Evolutionary conservation across 2,888 invertebrate genomes (phyloP), one percentile per base, ranked within the genome.

Genomic region (Pandemis heparana): DNA sequence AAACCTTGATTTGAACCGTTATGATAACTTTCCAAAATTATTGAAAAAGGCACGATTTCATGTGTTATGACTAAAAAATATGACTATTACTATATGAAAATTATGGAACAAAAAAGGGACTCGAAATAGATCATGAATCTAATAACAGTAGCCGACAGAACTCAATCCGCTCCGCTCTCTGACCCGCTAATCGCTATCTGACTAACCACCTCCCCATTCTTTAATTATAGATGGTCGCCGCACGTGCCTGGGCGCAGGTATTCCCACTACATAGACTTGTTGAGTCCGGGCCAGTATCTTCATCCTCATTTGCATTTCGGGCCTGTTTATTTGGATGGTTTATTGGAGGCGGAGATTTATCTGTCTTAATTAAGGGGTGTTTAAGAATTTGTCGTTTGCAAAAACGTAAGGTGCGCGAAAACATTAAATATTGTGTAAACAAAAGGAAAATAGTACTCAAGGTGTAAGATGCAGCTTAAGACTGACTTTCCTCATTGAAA

Each of bases 201-300:
- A 53, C 62, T 8, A 8, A 12, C 68, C 59, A 48, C 59, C 6
- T 39, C 68, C 43, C 16, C 14, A 10, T 9, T 66, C 61, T 73
- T 69, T 73, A 69, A 73, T 69, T 69, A 73, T 68, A 64, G 72
- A 68, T 73, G 72, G 72, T 68, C 62, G 53, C 56, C 41, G 61
- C 64, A 73, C 73, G 73, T 73, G 73, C 68, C 59, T 10, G 61
- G 46, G 62, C 67, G n/a, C 62, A 53, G 53, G 56, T 63, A 63
- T 32, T 43, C 61, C 71, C n/a, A 41, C 63, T 73, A 73, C 60
- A 69, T 56, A 63, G 68, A 73, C 73, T 73, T 69, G 73, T 73
- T 73, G 63, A 68, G 59, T 70, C 63, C 62, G 39, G 8, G 14
- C 23, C 46, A 62, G 73, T 68, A 68, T 73, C 64, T 64, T 66